phyloP scores from a whole-genome alignment of 2,797 vertebrate genomes.

The Ibycter americanus region DNA sequence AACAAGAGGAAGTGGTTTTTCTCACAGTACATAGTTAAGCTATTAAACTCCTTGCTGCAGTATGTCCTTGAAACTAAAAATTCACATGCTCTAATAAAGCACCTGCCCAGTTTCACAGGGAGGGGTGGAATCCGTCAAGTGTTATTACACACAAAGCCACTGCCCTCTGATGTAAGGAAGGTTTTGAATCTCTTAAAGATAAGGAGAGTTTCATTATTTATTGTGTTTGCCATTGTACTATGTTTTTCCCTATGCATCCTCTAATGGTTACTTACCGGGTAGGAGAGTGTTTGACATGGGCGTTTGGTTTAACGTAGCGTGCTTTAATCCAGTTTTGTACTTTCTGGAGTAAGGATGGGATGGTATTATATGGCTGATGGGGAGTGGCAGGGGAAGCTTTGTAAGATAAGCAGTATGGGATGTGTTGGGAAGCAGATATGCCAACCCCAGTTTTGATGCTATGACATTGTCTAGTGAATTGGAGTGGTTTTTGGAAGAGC shows the following conservation, averaged over 20 bases:
- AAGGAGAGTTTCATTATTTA: not conserved
- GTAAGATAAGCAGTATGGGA: not conserved
- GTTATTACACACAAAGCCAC: not conserved
- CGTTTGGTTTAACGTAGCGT: not conserved
- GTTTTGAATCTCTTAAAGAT: not conserved
- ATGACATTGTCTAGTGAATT: not conserved
- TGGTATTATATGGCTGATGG: not conserved
- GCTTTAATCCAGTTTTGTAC: not conserved
- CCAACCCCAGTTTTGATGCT: not conserved
- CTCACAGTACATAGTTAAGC: not conserved
- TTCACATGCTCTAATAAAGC: not conserved
- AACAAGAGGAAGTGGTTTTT: constrained; percentile 16
- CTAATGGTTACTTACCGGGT: not conserved
- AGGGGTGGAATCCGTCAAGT: not conserved
- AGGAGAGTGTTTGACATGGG: not conserved
- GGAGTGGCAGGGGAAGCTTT: not conserved
- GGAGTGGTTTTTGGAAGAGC: not conserved
- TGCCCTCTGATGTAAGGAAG: not conserved
- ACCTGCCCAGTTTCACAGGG: not conserved
- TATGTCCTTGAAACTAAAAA: not conserved
- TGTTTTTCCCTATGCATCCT: not conserved
- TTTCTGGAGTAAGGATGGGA: not conserved
- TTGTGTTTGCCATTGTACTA: not conserved
- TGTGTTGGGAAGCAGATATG: not conserved
- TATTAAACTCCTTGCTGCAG: not conserved